Evolutionary conservation across 1,140 invertebrate species (phyloP).

Genomic region (Camponotus pennsylvanicus): DNA sequence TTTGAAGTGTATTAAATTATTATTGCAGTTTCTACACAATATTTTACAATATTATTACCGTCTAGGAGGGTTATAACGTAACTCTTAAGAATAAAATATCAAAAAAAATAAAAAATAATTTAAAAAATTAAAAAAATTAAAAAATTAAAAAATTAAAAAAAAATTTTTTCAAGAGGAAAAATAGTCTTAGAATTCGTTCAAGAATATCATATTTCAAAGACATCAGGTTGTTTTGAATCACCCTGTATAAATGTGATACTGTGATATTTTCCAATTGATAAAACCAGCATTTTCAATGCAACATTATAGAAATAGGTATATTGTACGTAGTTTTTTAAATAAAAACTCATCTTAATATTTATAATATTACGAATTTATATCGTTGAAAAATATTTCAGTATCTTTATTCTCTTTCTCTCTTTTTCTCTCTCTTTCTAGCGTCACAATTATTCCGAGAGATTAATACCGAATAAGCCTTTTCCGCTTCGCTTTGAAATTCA

Average conservation of each 20-base stretch:
- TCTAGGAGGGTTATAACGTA: too few species aligned
- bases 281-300: not conserved
- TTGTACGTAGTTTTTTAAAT: not conserved
- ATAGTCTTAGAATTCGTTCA: too few species aligned
- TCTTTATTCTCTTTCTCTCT: not conserved
- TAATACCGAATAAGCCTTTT: not conserved
- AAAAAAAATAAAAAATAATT: too few species aligned
- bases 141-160: too few species aligned
- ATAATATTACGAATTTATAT: not conserved
- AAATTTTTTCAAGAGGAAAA: too few species aligned
- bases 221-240: too few species aligned
- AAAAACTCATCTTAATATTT: not conserved
- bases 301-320: not conserved
- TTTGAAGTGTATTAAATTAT: too few species aligned
- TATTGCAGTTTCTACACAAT: too few species aligned
- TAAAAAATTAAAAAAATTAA: too few species aligned
- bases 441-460: slow-evolving; percentile 7
- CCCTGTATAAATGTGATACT: not conserved
- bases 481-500: not conserved
- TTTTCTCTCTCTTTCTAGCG: not conserved
- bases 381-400: not conserved
- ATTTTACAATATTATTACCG: too few species aligned
- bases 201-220: too few species aligned
- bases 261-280: not conserved
- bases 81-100: too few species aligned